Evolutionary conservation across 2,113 vertebrate species (phyloP).

Genomic region (Colaptes auratus): DNA sequence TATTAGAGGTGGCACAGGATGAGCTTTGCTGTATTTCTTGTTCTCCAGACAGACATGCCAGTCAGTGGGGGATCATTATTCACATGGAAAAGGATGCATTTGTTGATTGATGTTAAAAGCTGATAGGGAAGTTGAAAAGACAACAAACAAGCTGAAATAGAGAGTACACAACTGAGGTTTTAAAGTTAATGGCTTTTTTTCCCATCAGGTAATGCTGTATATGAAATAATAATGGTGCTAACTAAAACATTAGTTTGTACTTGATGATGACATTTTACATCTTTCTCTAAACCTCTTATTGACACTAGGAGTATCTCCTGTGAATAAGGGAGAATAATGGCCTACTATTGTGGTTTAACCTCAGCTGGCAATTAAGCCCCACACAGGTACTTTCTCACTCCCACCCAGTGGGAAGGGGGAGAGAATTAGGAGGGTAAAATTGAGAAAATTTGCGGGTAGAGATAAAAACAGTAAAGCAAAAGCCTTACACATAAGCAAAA

Average conservation of each 20-base stretch:
- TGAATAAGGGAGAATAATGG: conserved; percentile 18
- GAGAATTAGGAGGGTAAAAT: not conserved
- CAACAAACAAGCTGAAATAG: conserved; percentile 41
- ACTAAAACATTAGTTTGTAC: conserved; percentile 53
- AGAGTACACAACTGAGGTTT: not conserved
- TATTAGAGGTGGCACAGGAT: not conserved
- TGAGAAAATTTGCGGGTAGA: not conserved
- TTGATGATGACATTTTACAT: conserved; percentile 11
- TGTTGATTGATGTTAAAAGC: conserved; percentile 46
- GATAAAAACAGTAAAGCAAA: not conserved
- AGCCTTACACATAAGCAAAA: not conserved
- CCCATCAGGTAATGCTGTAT: conserved; percentile 16
- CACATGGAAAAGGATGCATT: conserved; percentile 14
- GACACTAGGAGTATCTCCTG: conserved; percentile 19
- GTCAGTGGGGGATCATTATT: not conserved
- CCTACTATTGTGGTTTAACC: not conserved
- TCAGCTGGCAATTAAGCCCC: not conserved
- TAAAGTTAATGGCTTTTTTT: conserved; percentile 23
- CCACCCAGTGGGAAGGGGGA: not conserved
- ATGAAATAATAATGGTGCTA: conserved; percentile 50
- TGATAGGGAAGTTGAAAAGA: conserved; percentile 26
- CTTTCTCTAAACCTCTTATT: conserved; percentile 32
- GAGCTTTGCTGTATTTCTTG: not conserved
- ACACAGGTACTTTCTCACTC: not conserved
- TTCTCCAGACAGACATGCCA: not conserved